Base-by-base conservation (phyloP, 2,888 invertebrate genomes). In the Campoletis raptor region DNA sequence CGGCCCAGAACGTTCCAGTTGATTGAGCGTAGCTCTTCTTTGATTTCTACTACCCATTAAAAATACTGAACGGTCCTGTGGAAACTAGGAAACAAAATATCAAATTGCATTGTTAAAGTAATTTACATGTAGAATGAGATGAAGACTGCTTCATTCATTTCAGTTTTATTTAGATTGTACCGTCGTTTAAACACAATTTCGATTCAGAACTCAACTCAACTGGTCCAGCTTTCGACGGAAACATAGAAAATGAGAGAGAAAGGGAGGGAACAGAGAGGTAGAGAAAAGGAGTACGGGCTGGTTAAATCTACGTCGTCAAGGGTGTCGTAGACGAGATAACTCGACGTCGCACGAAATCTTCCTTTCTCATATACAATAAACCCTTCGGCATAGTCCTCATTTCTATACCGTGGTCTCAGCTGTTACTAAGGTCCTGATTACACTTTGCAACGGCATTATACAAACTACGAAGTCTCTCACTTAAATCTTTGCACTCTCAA, bases 361-460 rank as follows among this genome's bases (percentile, higher is more conserved):
- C 84, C 54, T 45, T 73, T 42, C 54, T 67, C 54, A 81, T 76
- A 82, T 78, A 70, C 42, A 54, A 81, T 70, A 74, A 74, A 74
- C 78, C 83, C 86, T 85, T 88, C 72, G 82, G 85, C 81, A 83
- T 83, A 81, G 86, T 82, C 78, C 73, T 81, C 81, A 81, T 73
- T 81, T 73, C 81, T 42, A 72, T 77, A 54, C 54, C 76, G 57
- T 21, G 83, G 87, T 74, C 88, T 87, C 88, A 89, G 88, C 85
- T 89, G 89, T 78, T 78, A 85, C 85, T 77, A 79, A 83, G 81
- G 76, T 87, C 81, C 73, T 88, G 89, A 89, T 89, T 89, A 85
- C 83, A 81, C 88, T 78, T 78, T 79, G 52, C 69, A 67, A 81
- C 57, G 54, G 64, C 64, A 69, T 84, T 84, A 57, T 77, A 77